phyloP scores from a whole-genome alignment of 2,113 vertebrate species.

The Pollimyrus isidori region DNA sequence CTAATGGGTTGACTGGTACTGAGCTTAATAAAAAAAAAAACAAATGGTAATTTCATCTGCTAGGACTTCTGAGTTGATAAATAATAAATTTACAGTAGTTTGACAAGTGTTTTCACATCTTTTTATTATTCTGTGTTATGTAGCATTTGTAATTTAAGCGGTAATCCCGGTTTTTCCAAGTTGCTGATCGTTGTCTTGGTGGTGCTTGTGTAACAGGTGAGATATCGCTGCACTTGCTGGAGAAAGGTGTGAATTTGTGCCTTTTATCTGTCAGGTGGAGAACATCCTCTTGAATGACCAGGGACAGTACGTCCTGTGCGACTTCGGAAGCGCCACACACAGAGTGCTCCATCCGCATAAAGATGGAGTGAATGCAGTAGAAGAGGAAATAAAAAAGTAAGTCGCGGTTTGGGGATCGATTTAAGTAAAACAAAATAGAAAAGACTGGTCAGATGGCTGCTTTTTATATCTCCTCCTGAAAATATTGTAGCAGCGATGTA shows the following conservation, averaged over 20 bases:
- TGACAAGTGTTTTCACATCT: background rate
- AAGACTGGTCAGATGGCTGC: background rate
- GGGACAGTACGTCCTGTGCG: conserved; percentile 91
- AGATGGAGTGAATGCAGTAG: conserved; percentile 86
- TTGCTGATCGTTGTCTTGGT: background rate
- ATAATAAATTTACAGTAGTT: background rate
- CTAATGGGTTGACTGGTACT: background rate
- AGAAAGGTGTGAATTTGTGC: background rate
- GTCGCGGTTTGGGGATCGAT: conserved; percentile 47
- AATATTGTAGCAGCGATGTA: background rate
- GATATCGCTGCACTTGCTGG: background rate
- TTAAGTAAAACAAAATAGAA: background rate
- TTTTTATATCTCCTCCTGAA: background rate
- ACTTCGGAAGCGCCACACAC: conserved; percentile 94
- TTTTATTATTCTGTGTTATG: background rate
- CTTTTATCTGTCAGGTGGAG: conserved; percentile 72
- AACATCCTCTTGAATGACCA: conserved; percentile 88
- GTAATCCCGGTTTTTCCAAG: background rate
- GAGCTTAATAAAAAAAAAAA: background rate
- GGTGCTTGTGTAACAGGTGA: background rate
- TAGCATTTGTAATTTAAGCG: background rate
- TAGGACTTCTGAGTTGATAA: background rate
- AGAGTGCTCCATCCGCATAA: conserved; percentile 81
- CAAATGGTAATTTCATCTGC: background rate
- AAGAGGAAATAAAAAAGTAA: conserved; percentile 98